A percentile compares a stretch with the other conserved stretches of the same genome.
phyloP scores from a whole-genome alignment of 2,888 invertebrate species.

The Metallyticus violacea region DNA sequence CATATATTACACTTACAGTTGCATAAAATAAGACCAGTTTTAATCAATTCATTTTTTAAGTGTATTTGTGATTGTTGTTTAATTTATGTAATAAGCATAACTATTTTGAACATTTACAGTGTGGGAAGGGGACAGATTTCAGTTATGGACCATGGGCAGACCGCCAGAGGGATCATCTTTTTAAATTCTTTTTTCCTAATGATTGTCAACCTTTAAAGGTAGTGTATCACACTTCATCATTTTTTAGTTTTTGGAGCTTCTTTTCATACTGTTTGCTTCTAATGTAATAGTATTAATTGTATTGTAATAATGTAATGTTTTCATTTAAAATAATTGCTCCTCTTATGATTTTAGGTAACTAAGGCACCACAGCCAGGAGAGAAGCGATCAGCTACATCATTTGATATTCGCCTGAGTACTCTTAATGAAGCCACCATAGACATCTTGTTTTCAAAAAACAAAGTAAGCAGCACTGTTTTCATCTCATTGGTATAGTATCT shows the following conservation, averaged over 20 bases:
- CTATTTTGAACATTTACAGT: conserved; percentile 44
- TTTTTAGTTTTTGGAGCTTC: no score
- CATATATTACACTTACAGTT: no score
- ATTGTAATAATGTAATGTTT: no score
- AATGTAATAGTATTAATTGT: no score
- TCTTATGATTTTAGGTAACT: conserved; percentile 52
- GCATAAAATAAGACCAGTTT: no score
- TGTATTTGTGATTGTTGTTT: neutral
- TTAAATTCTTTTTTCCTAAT: conserved; percentile 93
- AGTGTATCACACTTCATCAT: conserved; percentile 1
- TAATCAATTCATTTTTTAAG: neutral
- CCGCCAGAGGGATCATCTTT: conserved; percentile 90
- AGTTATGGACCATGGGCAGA: conserved; percentile 99
- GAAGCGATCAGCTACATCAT: conserved; percentile 81
- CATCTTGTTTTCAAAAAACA: conserved; percentile 91
- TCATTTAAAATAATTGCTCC: neutral
- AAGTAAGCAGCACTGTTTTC: conserved; percentile 43
- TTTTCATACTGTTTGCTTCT: no score
- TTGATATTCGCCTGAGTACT: conserved; percentile 88
- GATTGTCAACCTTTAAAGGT: conserved; percentile 75
- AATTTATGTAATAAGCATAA: neutral
- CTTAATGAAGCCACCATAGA: conserved; percentile 93
- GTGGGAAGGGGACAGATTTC: conserved; percentile 92
- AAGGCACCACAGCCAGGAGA: conserved; percentile 84
- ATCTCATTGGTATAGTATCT: neutral